Conservation (phyloP, 2,888 invertebrate genomes). For the Bombylius discolor region DNA sequence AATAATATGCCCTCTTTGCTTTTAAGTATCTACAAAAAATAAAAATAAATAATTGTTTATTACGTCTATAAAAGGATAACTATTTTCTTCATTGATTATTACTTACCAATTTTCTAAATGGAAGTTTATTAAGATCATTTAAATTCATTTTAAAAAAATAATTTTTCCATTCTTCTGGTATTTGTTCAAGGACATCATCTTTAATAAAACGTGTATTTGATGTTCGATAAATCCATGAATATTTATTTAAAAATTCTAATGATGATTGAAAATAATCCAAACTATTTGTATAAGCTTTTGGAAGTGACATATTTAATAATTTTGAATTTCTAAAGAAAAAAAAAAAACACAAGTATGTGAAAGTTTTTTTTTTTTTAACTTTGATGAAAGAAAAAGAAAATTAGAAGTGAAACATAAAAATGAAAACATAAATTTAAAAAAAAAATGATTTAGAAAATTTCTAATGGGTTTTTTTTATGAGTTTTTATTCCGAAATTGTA, state of each 20-base stretch:
- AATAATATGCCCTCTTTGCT: too few species aligned
- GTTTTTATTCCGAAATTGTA: too few species aligned
- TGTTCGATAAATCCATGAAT: slow-evolving; percentile 49
- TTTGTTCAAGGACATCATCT: slow-evolving; percentile 40
- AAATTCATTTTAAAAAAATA: slow-evolving; percentile 35
- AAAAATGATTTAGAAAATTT: too few species aligned
- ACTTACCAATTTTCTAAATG: slow-evolving; percentile 19
- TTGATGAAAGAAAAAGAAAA: too few species aligned
- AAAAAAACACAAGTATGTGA: neutral
- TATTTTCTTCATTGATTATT: neutral
- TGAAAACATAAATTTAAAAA: too few species aligned
- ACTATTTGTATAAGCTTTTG: slow-evolving; percentile 20
- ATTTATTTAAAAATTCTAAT: slow-evolving; percentile 43
- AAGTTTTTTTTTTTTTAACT: too few species aligned
- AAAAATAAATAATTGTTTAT: too few species aligned
- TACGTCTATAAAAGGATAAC: neutral
- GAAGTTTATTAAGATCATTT: slow-evolving; percentile 39
- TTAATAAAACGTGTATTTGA: slow-evolving; percentile 53
- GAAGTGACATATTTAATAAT: slow-evolving; percentile 28
- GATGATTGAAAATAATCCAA: slow-evolving; percentile 43
- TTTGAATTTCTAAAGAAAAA: neutral
- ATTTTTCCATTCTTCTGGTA: slow-evolving; percentile 42
- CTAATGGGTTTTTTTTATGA: too few species aligned
- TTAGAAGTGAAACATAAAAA: too few species aligned
- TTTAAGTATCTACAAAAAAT: neutral